Base-by-base conservation (phyloP, 2,797 vertebrate species). In the Pelobates cultripes region DNA sequence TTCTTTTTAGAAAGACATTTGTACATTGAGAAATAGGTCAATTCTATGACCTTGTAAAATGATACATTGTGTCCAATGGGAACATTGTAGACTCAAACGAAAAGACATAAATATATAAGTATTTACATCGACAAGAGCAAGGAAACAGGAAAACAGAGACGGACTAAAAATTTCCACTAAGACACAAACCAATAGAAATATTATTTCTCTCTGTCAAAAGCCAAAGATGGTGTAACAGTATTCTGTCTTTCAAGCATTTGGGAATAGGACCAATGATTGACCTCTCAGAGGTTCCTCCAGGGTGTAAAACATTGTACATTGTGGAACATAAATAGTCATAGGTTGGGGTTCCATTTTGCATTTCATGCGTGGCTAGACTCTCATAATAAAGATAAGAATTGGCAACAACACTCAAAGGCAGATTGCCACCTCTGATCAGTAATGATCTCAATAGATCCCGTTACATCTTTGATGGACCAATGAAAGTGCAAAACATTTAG, bases 181-280 rank as follows among this genome's bases (percentile, higher is more conserved):
- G 10, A 57, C 2, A 57, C 55, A 57, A 14, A 57, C 47, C 10
- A 12, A 57, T 51, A 51, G 13, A 15, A 57, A 57, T 57, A 1
- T 57, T 57, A 57, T 5, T 6, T 51, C 47, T 51, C 7, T 57
- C 55, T 12, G 55, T 12, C 55, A 57, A 6, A 4, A 57, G 2
- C 55, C 55, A 57, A 57, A 57, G 55, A 14, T 15, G 14, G 1
- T 4, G 55, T 12, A 12, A 3, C 1, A 57, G 14, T 57, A 10
- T 40, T 67, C 7, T 66, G 70, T 79, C 77, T 43, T 80, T 73
- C 70, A 73, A 73, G 70, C 77, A 64, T 79, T 60, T 47, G 45
- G 40, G 42, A 67, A 53, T 7, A 57, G 55, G 55, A 57, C 13
- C 55, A 12, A 4, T 12, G 13, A 12, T 4, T 57, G 55, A 7